phyloP scores from a whole-genome alignment of 2,888 invertebrate species.

The Polyploca ridens region DNA sequence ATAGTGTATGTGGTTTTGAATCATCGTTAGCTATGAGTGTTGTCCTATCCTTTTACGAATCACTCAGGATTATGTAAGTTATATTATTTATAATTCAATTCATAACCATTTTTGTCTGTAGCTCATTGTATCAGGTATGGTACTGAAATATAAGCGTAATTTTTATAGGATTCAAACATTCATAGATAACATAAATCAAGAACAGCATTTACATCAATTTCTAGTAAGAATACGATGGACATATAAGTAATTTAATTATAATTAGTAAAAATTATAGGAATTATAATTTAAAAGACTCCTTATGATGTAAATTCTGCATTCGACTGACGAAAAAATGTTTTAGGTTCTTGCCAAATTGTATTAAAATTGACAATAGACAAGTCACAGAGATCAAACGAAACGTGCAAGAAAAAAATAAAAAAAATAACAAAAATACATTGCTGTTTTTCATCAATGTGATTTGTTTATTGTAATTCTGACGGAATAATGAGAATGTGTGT shows the following conservation, averaged over 20 bases:
- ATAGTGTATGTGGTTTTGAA: background rate
- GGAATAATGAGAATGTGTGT: conserved; percentile 14
- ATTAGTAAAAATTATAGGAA: conserved; percentile 37
- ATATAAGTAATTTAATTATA: conserved; percentile 16
- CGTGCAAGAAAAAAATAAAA: conserved; percentile 28
- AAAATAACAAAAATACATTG: conserved; percentile 27
- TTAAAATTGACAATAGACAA: conserved; percentile 36
- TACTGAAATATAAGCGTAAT: background rate
- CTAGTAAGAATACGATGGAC: conserved; percentile 7
- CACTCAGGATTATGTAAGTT: background rate
- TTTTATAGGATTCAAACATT: background rate
- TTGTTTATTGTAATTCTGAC: conserved; percentile 35
- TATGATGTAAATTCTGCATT: conserved; percentile 43
- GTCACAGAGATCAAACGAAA: conserved; percentile 14
- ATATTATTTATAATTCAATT: no score
- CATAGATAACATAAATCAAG: background rate
- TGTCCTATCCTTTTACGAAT: background rate
- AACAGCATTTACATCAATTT: conserved; percentile 5
- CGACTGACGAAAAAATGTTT: conserved; percentile 59
- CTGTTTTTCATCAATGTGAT: conserved; percentile 34
- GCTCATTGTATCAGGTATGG: background rate
- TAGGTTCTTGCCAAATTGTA: conserved; percentile 74
- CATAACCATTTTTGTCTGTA: no score
- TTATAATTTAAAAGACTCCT: conserved; percentile 53
- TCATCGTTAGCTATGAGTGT: background rate